Percentiles rank a stretch among this genome's conserved stretches.
Conservation (phyloP, 2,888 invertebrate genomes). For the Clepsis dumicolana region DNA sequence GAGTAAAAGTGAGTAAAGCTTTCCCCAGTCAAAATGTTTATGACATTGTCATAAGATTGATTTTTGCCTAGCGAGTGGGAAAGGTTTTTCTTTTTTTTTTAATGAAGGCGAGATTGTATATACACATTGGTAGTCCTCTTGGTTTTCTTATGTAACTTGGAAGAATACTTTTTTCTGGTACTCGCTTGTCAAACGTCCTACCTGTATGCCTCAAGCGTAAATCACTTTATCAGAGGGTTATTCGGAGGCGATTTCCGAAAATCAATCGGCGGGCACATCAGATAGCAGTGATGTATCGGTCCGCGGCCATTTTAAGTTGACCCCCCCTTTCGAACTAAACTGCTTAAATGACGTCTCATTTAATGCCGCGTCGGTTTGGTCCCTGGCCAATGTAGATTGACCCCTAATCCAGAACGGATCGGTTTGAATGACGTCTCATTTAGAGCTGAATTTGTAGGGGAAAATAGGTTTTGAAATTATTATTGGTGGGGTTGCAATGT, state of each 20-base stretch:
- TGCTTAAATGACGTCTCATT: conserved; percentile 3
- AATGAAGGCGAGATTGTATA: no score
- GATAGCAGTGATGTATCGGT: conserved; percentile 70
- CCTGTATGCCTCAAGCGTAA: conserved; percentile 63
- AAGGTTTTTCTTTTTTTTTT: no score
- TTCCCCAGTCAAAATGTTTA: no score
- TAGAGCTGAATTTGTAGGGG: background rate
- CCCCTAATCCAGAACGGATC: no score
- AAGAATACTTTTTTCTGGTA: background rate
- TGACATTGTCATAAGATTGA: no score
- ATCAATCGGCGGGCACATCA: conserved; percentile 71
- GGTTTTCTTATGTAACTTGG: no score
- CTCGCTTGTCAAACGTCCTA: conserved; percentile 34
- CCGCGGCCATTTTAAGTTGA: conserved; percentile 28
- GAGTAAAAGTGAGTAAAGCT: no score
- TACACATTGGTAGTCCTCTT: no score
- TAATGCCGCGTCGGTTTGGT: background rate
- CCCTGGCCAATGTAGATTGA: background rate
- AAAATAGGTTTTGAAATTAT: background rate
- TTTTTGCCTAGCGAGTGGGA: no score
- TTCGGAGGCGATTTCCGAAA: conserved; percentile 76
- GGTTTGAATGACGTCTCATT: no score
- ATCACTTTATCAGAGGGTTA: conserved; percentile 72
- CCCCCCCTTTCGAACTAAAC: background rate
- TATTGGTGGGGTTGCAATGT: no score